These are phyloP conservation scores for Aporophyla lueneburgensis DNA, from an alignment of 2,888 invertebrate species.

Conservation along the genomic window DNA sequence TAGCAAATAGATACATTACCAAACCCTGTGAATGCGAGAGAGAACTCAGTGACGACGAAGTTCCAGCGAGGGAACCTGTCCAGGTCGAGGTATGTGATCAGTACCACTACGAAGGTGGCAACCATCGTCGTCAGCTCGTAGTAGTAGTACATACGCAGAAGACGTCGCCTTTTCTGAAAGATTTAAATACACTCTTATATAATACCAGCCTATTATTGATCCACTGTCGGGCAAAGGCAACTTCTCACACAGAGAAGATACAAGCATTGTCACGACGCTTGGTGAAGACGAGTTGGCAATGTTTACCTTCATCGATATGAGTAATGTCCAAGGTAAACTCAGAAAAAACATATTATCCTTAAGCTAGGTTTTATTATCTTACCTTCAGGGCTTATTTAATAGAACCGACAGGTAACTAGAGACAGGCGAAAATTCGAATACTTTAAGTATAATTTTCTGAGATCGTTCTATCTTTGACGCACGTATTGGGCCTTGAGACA, in stretches of 20 bases:
- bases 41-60: conserved; percentile 45
- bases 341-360: too few relatives aligned
- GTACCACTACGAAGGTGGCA: conserved; percentile 56
- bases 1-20: conserved; percentile 48
- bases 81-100: conserved; percentile 49
- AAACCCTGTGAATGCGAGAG: conserved; percentile 63
- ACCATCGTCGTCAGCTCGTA: conserved; percentile 67
- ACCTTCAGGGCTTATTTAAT: too few relatives aligned
- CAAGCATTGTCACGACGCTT: background rate
- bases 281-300: too few relatives aligned
- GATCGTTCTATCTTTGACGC: background rate
- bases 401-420: too few relatives aligned
- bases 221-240: too few relatives aligned
- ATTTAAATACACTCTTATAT: background rate
- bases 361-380: too few relatives aligned
- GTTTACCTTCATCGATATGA: too few relatives aligned
- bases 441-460: background rate
- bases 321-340: too few relatives aligned
- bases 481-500: too few relatives aligned
- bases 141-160: conserved; percentile 66
- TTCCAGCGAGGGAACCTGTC: conserved; percentile 19
- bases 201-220: background rate
- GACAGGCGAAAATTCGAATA: background rate
- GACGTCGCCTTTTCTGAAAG: conserved; percentile 66
- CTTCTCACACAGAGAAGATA: background rate